phyloP scores from a whole-genome alignment of 2,113 vertebrate genomes.

The Charadrius vociferus region DNA sequence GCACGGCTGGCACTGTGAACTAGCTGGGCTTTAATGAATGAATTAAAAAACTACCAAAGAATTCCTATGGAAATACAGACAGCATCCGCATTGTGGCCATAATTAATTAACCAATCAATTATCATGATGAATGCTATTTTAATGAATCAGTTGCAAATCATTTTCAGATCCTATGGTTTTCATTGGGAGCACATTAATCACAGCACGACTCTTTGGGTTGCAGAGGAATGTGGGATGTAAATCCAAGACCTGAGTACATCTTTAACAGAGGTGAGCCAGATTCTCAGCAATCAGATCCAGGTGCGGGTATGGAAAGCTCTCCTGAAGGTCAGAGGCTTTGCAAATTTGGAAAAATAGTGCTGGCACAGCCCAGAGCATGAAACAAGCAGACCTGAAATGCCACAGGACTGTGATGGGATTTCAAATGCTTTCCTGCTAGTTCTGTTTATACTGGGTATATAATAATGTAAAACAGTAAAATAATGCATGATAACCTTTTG shows the following conservation, averaged over 20 bases:
- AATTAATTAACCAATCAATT: conserved; percentile 81
- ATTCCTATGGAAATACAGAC: conserved; percentile 68
- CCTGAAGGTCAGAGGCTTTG: neutral
- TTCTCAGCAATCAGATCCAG: neutral
- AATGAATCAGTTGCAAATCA: conserved; percentile 76
- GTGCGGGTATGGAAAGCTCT: conserved; percentile 13
- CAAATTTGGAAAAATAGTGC: neutral
- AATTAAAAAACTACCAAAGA: conserved; percentile 50
- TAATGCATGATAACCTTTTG: neutral
- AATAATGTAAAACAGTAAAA: neutral
- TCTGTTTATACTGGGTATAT: neutral
- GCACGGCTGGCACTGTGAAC: neutral
- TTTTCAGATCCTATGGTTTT: conserved; percentile 74
- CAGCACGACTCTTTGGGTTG: conserved; percentile 30
- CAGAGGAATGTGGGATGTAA: conserved; percentile 56
- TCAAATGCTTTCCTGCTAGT: neutral
- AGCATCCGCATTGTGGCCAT: conserved; percentile 52
- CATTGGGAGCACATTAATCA: conserved; percentile 74
- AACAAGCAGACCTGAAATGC: neutral
- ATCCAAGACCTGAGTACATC: neutral
- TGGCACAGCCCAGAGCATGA: neutral
- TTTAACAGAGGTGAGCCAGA: conserved; percentile 6
- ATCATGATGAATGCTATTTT: conserved; percentile 76
- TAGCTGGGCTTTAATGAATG: conserved; percentile 49
- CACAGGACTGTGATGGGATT: neutral